Conservation (phyloP, 2,113 vertebrate genomes). For the Pyxicephalus adspersus region DNA sequence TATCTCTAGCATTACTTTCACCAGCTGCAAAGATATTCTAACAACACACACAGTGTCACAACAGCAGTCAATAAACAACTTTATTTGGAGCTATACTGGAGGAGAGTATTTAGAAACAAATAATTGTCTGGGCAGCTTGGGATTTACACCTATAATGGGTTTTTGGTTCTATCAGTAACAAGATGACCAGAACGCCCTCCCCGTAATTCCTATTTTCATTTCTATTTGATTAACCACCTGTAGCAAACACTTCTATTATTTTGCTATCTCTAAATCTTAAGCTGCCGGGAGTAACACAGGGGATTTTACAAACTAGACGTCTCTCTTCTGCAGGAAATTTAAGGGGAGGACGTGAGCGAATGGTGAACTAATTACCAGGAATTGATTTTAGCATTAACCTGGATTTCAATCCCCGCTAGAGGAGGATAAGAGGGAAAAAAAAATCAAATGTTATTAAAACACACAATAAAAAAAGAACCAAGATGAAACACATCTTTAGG, state of each 20-base stretch:
- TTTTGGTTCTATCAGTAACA: slow-evolving; percentile 18
- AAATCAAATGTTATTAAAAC: slow-evolving; percentile 56
- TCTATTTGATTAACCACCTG: slow-evolving; percentile 41
- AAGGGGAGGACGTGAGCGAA: slow-evolving; percentile 37
- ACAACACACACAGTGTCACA: too few species aligned
- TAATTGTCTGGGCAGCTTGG: too few species aligned
- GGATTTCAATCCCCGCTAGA: slow-evolving; percentile 49
- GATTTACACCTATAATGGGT: neutral
- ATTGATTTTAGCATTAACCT: slow-evolving; percentile 57
- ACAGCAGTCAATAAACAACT: too few species aligned
- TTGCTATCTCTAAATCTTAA: slow-evolving; percentile 43
- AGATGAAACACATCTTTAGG: slow-evolving; percentile 48
- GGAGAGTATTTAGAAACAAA: too few species aligned
- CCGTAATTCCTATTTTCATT: slow-evolving; percentile 29
- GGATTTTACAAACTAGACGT: slow-evolving; percentile 23
- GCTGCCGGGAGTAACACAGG: slow-evolving; percentile 21
- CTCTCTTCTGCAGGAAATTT: slow-evolving; percentile 29
- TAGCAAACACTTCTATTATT: slow-evolving; percentile 42
- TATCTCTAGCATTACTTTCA: too few species aligned
- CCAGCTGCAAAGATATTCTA: too few species aligned
- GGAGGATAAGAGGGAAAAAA: slow-evolving; percentile 44
- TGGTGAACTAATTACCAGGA: slow-evolving; percentile 52
- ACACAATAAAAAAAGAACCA: slow-evolving; percentile 49
- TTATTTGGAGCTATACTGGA: too few species aligned
- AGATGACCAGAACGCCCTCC: neutral